Conservation (phyloP, 2,797 vertebrate genomes). For the Chelonia mydas region DNA sequence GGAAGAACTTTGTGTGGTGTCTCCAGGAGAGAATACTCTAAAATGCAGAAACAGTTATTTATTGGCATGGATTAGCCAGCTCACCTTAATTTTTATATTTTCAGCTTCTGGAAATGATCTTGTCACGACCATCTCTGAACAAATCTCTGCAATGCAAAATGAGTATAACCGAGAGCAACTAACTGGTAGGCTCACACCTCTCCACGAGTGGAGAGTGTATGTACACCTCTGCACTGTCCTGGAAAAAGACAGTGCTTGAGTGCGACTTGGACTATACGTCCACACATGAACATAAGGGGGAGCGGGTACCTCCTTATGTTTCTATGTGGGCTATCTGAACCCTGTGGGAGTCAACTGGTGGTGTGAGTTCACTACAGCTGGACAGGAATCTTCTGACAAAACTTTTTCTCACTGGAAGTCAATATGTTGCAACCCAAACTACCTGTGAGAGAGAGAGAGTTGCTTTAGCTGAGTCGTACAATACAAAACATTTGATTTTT, state of each 20-base stretch:
- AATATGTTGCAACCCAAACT: too few relatives aligned
- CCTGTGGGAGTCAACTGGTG: neutral
- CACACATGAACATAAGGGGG: neutral
- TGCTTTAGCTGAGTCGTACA: too few relatives aligned
- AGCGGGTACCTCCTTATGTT: neutral
- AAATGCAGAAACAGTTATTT: conserved; percentile 10
- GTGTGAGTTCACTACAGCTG: neutral
- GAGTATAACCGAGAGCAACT: neutral
- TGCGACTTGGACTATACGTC: neutral
- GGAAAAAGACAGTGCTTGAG: neutral
- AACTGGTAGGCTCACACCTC: neutral
- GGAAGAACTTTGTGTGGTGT: neutral
- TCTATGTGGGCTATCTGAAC: neutral
- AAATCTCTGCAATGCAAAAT: neutral
- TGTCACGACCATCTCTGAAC: neutral
- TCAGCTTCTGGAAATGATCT: neutral
- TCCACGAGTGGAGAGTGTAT: neutral
- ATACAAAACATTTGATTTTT: too few relatives aligned
- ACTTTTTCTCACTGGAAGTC: too few relatives aligned
- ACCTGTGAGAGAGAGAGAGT: too few relatives aligned
- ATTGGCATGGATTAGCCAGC: neutral
- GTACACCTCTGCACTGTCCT: neutral
- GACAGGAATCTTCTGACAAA: too few relatives aligned
- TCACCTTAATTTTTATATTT: neutral
- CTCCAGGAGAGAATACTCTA: neutral